Evolutionary conservation across 2,797 vertebrate species (phyloP).

Genomic region (Molossus molossus): DNA sequence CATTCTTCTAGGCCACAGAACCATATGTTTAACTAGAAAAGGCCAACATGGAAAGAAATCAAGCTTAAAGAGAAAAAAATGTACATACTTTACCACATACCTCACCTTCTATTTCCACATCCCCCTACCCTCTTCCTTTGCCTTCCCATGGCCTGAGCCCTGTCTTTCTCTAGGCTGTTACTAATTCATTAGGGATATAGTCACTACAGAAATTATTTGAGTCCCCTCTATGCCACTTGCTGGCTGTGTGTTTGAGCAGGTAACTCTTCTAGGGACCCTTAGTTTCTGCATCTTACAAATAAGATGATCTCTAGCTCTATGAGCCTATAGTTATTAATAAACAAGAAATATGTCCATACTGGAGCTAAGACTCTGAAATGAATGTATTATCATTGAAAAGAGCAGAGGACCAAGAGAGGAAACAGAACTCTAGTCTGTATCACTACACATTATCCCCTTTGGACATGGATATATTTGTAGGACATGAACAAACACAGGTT

Average conservation of each 20-base stretch:
- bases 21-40: slow-evolving; percentile 32
- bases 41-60: slow-evolving; percentile 28
- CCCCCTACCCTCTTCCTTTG: background rate
- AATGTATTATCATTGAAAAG: slow-evolving; percentile 44
- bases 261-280: slow-evolving; percentile 1
- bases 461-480: slow-evolving; percentile 33
- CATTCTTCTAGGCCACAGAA: slow-evolving; percentile 15
- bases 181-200: background rate
- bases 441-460: slow-evolving; percentile 54
- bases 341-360: slow-evolving; percentile 5
- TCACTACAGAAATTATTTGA: slow-evolving; percentile 3
- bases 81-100: background rate
- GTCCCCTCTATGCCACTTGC: slow-evolving; percentile 12
- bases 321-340: slow-evolving; percentile 12
- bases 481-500: slow-evolving; percentile 58
- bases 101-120: background rate
- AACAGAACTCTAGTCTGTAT: slow-evolving; percentile 47
- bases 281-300: slow-evolving; percentile 61
- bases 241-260: background rate
- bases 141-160: background rate
- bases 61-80: slow-evolving; percentile 47
- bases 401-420: background rate
- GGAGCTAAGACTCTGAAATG: slow-evolving; percentile 15
- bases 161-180: slow-evolving; percentile 12
- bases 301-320: slow-evolving; percentile 11